Conservation (phyloP, 1,140 invertebrate species). For the Scaptomyza hsui region DNA sequence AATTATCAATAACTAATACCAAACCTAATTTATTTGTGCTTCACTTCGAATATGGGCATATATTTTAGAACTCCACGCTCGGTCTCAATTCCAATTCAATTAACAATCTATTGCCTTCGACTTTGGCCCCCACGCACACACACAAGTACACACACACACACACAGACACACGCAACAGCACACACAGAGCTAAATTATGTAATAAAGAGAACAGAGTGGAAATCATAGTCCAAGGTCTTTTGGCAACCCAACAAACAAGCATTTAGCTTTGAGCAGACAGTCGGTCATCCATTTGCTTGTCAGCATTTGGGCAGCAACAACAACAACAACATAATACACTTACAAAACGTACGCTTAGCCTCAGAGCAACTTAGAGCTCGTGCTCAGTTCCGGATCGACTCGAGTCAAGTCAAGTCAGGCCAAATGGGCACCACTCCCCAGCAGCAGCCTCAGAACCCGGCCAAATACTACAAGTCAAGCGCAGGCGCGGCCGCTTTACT, state of each 20-base stretch:
- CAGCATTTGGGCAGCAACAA: slow-evolving; percentile 57
- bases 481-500: slow-evolving; percentile 67
- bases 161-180: too few relatives aligned
- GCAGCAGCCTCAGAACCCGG: slow-evolving; percentile 24
- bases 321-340: slow-evolving; percentile 37
- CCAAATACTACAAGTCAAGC: slow-evolving; percentile 15
- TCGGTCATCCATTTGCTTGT: slow-evolving; percentile 69
- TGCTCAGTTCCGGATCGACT: slow-evolving; percentile 34
- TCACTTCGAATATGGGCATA: neutral
- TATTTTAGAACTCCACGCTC: slow-evolving; percentile 5
- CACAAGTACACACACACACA: slow-evolving; percentile 14
- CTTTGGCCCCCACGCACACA: slow-evolving; percentile 39
- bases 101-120: slow-evolving; percentile 65
- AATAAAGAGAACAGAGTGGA: slow-evolving; percentile 65
- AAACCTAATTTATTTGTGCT: slow-evolving; percentile 3
- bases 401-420: slow-evolving; percentile 22
- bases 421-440: slow-evolving; percentile 64
- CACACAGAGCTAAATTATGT: slow-evolving; percentile 54
- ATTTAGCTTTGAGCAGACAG: slow-evolving; percentile 37
- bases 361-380: slow-evolving; percentile 16
- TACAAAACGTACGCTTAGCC: slow-evolving; percentile 68
- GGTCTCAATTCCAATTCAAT: slow-evolving; percentile 67
- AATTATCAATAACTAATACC: neutral
- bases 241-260: slow-evolving; percentile 41
- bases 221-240: slow-evolving; percentile 66